Evolutionary conservation across 2,797 vertebrate species (phyloP).

Genomic region (Morelia viridis): DNA sequence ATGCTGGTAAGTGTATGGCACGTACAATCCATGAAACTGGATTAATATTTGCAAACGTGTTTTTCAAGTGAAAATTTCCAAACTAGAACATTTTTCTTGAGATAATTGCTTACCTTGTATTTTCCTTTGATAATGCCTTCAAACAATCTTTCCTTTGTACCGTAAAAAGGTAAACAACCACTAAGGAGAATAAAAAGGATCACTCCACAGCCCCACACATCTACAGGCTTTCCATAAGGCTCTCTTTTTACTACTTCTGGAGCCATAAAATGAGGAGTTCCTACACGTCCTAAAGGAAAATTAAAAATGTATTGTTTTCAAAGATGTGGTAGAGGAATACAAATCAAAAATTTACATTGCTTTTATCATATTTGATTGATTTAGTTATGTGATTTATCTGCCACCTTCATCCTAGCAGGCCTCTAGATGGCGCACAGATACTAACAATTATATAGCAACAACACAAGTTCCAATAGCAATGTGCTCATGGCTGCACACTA

Average conservation of each 20-base stretch:
- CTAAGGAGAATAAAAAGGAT: constrained; percentile 98
- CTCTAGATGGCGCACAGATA: neutral
- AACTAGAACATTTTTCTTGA: constrained; percentile 28
- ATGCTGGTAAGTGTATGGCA: neutral
- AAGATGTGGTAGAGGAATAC: neutral
- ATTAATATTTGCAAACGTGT: accelerated
- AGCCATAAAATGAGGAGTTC: constrained; percentile 98
- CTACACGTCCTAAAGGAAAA: constrained; percentile 85
- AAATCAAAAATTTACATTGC: neutral
- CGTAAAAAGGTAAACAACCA: constrained; percentile 96
- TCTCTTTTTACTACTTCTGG: constrained; percentile 98
- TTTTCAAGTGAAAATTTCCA: constrained; percentile 15
- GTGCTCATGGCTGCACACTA: neutral
- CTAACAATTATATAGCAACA: neutral
- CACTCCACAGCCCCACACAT: constrained; percentile 97
- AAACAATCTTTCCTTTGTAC: constrained; percentile 96
- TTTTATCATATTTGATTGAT: neutral
- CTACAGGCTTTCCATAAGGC: constrained; percentile 96
- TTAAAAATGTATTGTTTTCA: constrained; percentile 33
- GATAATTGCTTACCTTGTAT: constrained; percentile 86
- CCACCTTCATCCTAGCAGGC: neutral
- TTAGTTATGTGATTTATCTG: neutral
- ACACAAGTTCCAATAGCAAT: neutral
- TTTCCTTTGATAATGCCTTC: constrained; percentile 98
- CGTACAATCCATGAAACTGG: constrained; percentile 7